Conservation (phyloP, 2,113 vertebrate genomes). For the Cephalopterus ornatus region DNA sequence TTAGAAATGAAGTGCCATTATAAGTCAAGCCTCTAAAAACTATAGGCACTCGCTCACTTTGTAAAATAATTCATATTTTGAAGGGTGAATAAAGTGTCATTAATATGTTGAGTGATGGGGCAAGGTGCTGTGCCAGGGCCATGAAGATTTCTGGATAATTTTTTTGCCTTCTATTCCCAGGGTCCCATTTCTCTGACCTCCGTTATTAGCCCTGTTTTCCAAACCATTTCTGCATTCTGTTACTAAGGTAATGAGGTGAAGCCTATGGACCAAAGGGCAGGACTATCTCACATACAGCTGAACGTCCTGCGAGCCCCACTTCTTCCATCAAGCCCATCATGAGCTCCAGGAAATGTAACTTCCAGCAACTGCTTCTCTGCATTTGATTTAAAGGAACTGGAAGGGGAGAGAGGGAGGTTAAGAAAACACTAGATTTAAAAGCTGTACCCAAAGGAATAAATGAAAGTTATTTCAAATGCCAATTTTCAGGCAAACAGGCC, state of each 20-base stretch:
- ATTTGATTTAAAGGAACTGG: neutral
- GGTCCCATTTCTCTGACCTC: neutral
- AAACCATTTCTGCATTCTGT: neutral
- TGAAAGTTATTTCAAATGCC: conserved; percentile 6
- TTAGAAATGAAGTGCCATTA: neutral
- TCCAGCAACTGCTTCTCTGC: neutral
- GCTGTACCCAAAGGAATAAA: conserved; percentile 29
- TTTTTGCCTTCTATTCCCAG: neutral
- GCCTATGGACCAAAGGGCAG: neutral
- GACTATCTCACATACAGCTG: neutral
- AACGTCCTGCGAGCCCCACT: neutral
- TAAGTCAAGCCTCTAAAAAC: neutral
- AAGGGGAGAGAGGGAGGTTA: neutral
- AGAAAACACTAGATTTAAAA: conserved; percentile 9
- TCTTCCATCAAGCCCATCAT: neutral
- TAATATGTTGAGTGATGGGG: neutral
- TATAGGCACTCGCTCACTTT: neutral
- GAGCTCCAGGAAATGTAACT: neutral
- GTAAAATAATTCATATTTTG: neutral
- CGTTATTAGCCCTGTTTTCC: neutral
- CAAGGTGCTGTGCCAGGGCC: neutral
- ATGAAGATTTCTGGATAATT: neutral
- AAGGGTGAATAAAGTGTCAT: neutral
- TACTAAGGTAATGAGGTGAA: neutral
- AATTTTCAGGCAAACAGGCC: neutral